Conservation (phyloP, 2,888 invertebrate genomes). For the Priapulus caudatus region DNA sequence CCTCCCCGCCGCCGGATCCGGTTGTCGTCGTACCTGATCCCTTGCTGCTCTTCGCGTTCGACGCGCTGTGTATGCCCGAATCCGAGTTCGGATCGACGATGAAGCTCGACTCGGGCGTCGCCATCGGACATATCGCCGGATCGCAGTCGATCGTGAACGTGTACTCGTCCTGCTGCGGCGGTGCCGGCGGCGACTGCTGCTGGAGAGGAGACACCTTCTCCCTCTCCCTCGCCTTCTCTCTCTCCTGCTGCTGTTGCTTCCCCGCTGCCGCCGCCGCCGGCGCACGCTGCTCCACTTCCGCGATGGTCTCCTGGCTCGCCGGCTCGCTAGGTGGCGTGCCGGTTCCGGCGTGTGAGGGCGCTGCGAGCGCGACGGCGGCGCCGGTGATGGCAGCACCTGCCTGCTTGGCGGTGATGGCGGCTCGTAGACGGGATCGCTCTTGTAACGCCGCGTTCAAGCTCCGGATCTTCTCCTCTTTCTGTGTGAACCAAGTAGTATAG, state of each 20-base stretch:
- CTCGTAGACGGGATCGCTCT: conserved; percentile 20
- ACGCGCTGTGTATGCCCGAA: conserved; percentile 51
- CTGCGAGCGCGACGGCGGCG: conserved; percentile 26
- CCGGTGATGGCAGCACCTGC: conserved; percentile 41
- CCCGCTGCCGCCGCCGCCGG: background rate
- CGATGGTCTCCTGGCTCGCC: background rate
- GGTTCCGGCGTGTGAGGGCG: no score
- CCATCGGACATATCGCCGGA: background rate
- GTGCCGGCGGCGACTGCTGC: no score
- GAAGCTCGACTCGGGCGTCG: conserved; percentile 25
- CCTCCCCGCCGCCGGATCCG: no score
- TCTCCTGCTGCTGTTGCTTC: no score
- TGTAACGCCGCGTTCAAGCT: conserved; percentile 20
- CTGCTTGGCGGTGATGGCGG: conserved; percentile 6
- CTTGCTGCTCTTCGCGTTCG: background rate
- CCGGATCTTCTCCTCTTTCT: conserved; percentile 29
- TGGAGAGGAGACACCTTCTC: no score
- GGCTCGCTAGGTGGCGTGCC: background rate
- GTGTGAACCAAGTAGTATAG: no score
- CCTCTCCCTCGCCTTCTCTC: no score
- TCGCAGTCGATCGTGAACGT: background rate
- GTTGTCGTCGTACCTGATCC: background rate
- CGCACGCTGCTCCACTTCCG: background rate
- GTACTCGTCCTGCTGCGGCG: background rate
- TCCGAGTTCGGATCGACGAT: conserved; percentile 65